A percentile compares a stretch with the other conserved stretches of the same genome.
Conservation (phyloP, 2,888 invertebrate species). For the Mimumesa dahlbomi region DNA sequence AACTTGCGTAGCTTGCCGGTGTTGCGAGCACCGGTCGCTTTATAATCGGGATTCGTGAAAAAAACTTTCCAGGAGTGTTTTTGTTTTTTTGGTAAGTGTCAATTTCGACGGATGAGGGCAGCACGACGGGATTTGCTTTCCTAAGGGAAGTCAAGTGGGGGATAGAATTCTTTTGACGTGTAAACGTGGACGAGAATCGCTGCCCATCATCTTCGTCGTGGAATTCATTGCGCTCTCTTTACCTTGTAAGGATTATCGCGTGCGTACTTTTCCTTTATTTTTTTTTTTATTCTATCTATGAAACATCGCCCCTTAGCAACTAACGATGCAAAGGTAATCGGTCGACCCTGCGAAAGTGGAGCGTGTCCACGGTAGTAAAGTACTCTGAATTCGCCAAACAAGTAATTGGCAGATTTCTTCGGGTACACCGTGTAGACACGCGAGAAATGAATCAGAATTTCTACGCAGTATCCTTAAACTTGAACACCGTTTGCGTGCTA, state of each 20-base stretch:
- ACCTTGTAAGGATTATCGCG: slow-evolving; percentile 30
- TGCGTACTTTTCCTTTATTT: slow-evolving; percentile 5
- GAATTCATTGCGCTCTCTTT: slow-evolving; percentile 35
- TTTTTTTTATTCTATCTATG: neutral
- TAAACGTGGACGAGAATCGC: neutral
- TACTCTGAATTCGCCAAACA: too few species aligned
- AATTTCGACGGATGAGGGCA: slow-evolving; percentile 13
- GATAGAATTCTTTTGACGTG: neutral
- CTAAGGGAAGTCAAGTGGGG: neutral
- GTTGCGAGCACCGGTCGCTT: slow-evolving; percentile 24
- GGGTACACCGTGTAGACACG: too few species aligned
- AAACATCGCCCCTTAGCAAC: neutral
- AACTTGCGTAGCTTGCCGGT: slow-evolving; percentile 14
- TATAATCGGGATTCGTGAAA: slow-evolving; percentile 47
- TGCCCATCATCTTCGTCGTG: slow-evolving; percentile 25
- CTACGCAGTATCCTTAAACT: too few species aligned
- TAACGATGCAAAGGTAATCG: slow-evolving; percentile 14
- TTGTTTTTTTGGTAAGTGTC: slow-evolving; percentile 9
- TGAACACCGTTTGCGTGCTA: too few species aligned
- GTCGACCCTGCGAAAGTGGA: slow-evolving; percentile 19
- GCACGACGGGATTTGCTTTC: slow-evolving; percentile 19
- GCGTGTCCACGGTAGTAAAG: too few species aligned
- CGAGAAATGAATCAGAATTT: too few species aligned
- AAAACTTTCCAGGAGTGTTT: slow-evolving; percentile 17
- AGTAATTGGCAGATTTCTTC: too few species aligned